Evolutionary conservation across 2,888 invertebrate species (phyloP), one percentile per base, ranked within the genome.

Genomic region (Aspidiotus destructor): DNA sequence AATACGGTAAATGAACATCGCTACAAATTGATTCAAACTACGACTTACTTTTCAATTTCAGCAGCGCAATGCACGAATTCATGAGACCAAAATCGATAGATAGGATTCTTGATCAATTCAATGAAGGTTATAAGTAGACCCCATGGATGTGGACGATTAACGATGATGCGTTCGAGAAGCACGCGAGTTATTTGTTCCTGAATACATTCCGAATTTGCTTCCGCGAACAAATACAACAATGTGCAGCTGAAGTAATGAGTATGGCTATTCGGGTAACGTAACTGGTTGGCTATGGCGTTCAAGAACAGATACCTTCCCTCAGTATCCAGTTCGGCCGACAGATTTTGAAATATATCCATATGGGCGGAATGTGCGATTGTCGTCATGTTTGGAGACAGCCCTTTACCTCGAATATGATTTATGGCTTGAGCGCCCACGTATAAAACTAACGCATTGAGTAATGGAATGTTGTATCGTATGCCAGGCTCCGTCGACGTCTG

Each of bases 181-280:
- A 98, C 98, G 75, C 97, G 60, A 0, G 96, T 97, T 67, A 98
- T 97, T 78, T 98, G 98, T 78, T 99, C 99, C 78, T 99, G 98
- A 71, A 99, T 94, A 8, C 94, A 93, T 79, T 97, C 95, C 0
- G 92, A 89, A 76, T 97, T 96, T 8, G 97, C 96, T 78, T 98
- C 97, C 60, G 92, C 92, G 80, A 99, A 99, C 74, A 99, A 81
- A 78, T 98, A 97, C 72, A 99, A 82, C 64, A 99, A 84, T 52
- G 95, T 92, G 78, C 98, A 97, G 76, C 97, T 97, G 82, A 99
- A 99, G 81, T 99, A 99, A 81, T 99, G 98, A 17, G 99, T 99
- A 80, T 99, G 99, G 76, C 95, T 97, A 80, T 99, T 99, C 11
- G 99, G 99, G 80, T 98, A 99, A 40, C 99, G 86, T 75, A 99